Base-by-base conservation (phyloP, 2,113 vertebrate species). In the Lophius piscatorius region DNA sequence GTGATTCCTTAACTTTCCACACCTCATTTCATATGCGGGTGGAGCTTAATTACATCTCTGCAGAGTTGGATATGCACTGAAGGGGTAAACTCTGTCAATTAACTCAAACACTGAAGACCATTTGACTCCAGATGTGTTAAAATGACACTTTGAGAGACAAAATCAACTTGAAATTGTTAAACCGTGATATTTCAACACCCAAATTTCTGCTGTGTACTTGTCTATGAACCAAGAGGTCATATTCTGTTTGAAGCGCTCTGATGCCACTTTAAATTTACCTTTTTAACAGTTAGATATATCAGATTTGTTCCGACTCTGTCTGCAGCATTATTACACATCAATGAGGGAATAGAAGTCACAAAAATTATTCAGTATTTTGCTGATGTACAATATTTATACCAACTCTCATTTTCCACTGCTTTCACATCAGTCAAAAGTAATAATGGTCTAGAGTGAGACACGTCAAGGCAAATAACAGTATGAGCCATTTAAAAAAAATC, bases 391-490 rank as follows among this genome's bases (percentile, higher is more conserved):
- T 60, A 75, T 76, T 71, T 40, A 84, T 61, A 73, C 69, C 62
- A 79, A 65, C 47, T 78, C 20, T 56, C 28, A 68, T 63, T 76
- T 56, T 74, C 48, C 62, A 80, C 66, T 80, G 74, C 63, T 73
- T 52, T 70, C 60, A 74, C 45, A 69, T 74, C 70, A 67, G 75
- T 42, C 72, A 74, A 35, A 9, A 68, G 58, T 44, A 60, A 72
- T 69, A 64, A 81, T 52, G 55, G 16, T 48, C 65, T 22, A 71
- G 70, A 74, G 42, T 48, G 68, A 73, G 55, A 80, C 56, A 73
- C 74, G 76, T 82, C 54, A 65, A 85, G 83, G 80, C 76, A 76
- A 86, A 79, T 89, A 89, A 86, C 83, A 89, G 85, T 87, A 77
- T 68, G 63, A 84, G 81, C 74, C 86, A 83, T 83, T 72, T 34